Conservation (phyloP, 1,140 invertebrate species). For the Pseudomyrmex concolor region DNA sequence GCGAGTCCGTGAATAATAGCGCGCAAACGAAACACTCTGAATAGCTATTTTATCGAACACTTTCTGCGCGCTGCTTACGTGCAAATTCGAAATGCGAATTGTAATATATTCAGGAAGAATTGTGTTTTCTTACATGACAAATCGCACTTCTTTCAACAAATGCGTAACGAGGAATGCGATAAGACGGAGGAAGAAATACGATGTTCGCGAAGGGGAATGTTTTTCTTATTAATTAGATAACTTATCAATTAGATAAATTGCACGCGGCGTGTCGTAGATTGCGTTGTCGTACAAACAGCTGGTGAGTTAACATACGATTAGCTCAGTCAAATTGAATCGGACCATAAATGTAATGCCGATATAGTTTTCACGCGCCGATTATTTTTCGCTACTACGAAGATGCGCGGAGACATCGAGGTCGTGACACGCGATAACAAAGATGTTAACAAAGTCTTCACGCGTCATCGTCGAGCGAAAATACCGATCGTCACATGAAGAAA, state of each 20-base stretch:
- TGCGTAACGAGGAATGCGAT: not conserved
- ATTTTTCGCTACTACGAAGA: not conserved
- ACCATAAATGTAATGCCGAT: not conserved
- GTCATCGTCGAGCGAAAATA: constrained; percentile 18
- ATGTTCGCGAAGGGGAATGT: not conserved
- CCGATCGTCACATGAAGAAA: not conserved
- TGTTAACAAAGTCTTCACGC: constrained; percentile 18
- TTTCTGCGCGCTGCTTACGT: constrained; percentile 45
- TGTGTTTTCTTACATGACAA: not conserved
- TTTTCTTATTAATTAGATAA: not conserved
- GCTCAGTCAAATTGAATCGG: constrained; percentile 14
- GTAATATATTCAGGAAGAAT: not conserved
- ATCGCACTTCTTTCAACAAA: not conserved
- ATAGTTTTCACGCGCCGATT: not conserved
- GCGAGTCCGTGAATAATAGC: constrained; percentile 47
- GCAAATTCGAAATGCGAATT: constrained; percentile 22
- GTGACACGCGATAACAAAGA: constrained; percentile 62
- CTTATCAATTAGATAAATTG: not conserved
- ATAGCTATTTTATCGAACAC: constrained; percentile 42
- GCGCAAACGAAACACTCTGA: constrained; percentile 31
- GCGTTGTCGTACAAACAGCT: not conserved
- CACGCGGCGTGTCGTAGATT: not conserved
- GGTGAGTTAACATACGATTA: not conserved
- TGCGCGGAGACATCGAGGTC: constrained; percentile 55
- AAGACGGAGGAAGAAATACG: not conserved